Evolutionary conservation across 2,888 invertebrate species (phyloP).

Genomic region (Cryptosula pallasiana): DNA sequence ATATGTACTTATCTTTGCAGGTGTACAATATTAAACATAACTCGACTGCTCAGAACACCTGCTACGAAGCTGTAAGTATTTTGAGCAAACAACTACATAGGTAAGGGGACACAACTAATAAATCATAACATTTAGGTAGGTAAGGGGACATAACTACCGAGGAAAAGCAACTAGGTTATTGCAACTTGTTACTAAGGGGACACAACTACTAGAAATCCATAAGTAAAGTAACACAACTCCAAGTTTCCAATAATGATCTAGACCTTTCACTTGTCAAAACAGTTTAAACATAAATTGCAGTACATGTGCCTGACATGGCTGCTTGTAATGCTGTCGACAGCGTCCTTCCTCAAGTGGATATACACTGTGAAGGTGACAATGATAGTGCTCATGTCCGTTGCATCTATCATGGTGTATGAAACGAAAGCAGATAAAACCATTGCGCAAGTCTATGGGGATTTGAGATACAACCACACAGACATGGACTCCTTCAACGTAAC

Average conservation of each 20-base stretch:
- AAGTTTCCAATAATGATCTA: too few species aligned
- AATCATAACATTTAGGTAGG: too few species aligned
- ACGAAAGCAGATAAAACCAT: not conserved
- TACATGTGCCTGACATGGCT: slow-evolving; percentile 7
- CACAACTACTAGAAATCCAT: too few species aligned
- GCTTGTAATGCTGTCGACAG: slow-evolving; percentile 15
- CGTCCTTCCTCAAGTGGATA: slow-evolving; percentile 14
- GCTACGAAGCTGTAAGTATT: not conserved
- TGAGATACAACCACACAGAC: not conserved
- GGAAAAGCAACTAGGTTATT: too few species aligned
- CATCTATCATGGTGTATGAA: not conserved
- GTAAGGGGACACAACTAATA: too few species aligned
- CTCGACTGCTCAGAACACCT: not conserved
- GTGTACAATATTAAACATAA: not conserved
- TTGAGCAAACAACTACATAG: not conserved
- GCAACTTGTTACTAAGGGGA: too few species aligned
- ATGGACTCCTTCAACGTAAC: not conserved
- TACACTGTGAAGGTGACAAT: not conserved
- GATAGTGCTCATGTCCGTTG: not conserved
- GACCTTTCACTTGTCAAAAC: too few species aligned
- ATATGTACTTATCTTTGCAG: too few species aligned
- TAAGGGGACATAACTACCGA: too few species aligned
- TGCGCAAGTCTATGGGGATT: not conserved
- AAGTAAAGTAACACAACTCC: too few species aligned
- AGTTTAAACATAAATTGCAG: too few species aligned